Percentiles rank a stretch among this genome's conserved stretches.
Evolutionary conservation across 1,140 invertebrate species (phyloP).

Genomic region (Druon quercuslanigerum): DNA sequence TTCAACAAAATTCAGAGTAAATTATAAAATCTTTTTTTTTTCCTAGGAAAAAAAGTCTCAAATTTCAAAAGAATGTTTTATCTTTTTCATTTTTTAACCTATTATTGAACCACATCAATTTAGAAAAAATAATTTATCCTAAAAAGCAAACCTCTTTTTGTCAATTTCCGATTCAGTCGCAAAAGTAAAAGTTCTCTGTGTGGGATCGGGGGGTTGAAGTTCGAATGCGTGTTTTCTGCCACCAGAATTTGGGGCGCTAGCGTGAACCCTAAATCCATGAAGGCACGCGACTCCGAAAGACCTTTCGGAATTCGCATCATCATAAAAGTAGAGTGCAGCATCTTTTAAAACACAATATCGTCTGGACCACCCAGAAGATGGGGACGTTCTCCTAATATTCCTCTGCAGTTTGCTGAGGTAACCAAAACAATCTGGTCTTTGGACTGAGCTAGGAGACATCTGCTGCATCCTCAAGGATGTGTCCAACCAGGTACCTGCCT

Average conservation of each 20-base stretch:
- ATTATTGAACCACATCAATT: too few species aligned
- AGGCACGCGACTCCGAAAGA: conserved; percentile 94
- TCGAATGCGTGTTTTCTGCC: conserved; percentile 94
- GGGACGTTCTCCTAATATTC: conserved; percentile 84
- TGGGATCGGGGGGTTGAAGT: conserved; percentile 89
- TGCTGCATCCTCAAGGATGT: conserved; percentile 82
- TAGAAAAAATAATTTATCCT: too few species aligned
- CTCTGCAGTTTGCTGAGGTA: conserved; percentile 86
- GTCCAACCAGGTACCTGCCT: conserved; percentile 88
- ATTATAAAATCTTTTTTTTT: too few species aligned
- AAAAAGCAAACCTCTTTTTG: conserved; percentile 86
- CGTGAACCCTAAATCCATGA: conserved; percentile 95
- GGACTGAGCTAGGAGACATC: conserved; percentile 83
- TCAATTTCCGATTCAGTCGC: conserved; percentile 96
- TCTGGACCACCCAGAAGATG: conserved; percentile 84
- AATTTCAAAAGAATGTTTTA: too few species aligned
- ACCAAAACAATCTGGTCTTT: conserved; percentile 92
- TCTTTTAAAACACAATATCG: conserved; percentile 97
- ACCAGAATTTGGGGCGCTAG: conserved; percentile 81
- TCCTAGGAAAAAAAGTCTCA: too few species aligned
- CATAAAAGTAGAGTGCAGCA: conserved; percentile 96
- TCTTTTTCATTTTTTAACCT: too few species aligned
- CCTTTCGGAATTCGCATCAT: conserved; percentile 88
- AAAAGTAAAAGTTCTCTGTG: conserved; percentile 93
- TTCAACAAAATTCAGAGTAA: too few species aligned